Percentiles rank a stretch among this genome's conserved stretches.
Conservation (phyloP, 2,888 invertebrate species). For the Drosophila crucigera region DNA sequence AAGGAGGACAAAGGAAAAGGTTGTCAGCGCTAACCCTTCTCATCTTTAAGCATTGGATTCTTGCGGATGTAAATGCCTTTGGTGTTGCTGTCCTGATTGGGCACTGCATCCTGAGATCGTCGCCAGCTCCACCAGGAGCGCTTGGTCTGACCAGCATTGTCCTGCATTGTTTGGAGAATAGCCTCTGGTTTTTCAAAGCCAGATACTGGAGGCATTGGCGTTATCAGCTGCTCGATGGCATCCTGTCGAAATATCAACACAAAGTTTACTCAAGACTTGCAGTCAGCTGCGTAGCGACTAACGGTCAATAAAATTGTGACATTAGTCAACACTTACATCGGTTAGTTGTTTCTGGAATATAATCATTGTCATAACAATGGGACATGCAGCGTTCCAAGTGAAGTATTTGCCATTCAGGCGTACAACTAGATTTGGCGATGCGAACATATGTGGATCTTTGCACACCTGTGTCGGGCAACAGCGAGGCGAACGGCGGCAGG, state of each 20-base stretch:
- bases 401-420: slow-evolving; percentile 94
- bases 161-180: slow-evolving; percentile 43
- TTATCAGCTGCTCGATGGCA: slow-evolving; percentile 84
- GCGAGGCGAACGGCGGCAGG: slow-evolving; percentile 18
- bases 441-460: slow-evolving; percentile 90
- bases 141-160: slow-evolving; percentile 77
- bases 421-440: slow-evolving; percentile 93
- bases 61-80: slow-evolving; percentile 22
- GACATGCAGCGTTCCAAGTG: slow-evolving; percentile 96
- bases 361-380: slow-evolving; percentile 94
- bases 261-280: slow-evolving; percentile 15
- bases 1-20: accelerated
- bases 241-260: slow-evolving; percentile 64
- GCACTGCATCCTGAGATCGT: slow-evolving; percentile 85
- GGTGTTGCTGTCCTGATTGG: slow-evolving; percentile 47
- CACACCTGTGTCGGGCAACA: slow-evolving; percentile 85
- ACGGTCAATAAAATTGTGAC: neutral
- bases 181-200: slow-evolving; percentile 59
- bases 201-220: slow-evolving; percentile 48
- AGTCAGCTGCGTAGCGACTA: neutral
- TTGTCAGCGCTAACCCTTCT: slow-evolving; percentile 63
- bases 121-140: slow-evolving; percentile 90
- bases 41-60: slow-evolving; percentile 55
- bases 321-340: slow-evolving; percentile 86
- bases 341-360: slow-evolving; percentile 95